Evolutionary conservation across 2,888 invertebrate genomes (phyloP).

Genomic region (Cephus pulcher): DNA sequence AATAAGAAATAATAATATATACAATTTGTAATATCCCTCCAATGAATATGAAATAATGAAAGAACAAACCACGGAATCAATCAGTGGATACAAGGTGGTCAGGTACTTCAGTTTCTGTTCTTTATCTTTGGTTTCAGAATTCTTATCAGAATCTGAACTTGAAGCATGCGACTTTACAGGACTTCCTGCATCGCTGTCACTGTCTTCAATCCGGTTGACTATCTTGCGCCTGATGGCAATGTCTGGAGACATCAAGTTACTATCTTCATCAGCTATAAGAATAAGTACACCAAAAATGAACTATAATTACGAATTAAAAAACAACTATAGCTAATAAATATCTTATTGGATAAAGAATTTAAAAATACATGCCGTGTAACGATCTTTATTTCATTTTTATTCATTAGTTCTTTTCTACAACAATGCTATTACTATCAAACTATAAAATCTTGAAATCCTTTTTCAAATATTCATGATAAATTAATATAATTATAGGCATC

Average conservation of each 20-base stretch:
- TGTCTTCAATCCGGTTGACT: constrained; percentile 60
- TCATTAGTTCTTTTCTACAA: not conserved
- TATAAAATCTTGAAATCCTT: not conserved
- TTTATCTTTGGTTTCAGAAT: constrained; percentile 41
- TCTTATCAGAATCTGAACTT: constrained; percentile 37
- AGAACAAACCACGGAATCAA: constrained; percentile 71
- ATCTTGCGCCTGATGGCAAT: constrained; percentile 48
- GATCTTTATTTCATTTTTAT: not conserved
- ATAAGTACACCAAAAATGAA: not conserved
- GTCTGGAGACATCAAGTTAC: constrained; percentile 49
- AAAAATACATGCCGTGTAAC: not conserved
- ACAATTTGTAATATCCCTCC: not conserved
- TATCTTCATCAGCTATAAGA: constrained; percentile 60
- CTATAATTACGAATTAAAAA: not conserved
- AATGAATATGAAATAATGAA: not conserved
- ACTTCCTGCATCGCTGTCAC: constrained; percentile 55
- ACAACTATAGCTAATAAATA: not conserved
- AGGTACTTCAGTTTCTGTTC: constrained; percentile 70
- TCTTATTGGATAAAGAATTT: not conserved
- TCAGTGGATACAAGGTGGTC: constrained; percentile 73
- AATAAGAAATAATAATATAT: constrained; percentile 29
- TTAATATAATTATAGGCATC: not conserved
- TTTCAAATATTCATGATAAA: not conserved
- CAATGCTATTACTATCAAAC: not conserved
- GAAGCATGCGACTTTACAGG: constrained; percentile 35